These are phyloP conservation scores for Polymixis lichenea DNA, from an alignment of 2,888 invertebrate species.

Conservation along the genomic window DNA sequence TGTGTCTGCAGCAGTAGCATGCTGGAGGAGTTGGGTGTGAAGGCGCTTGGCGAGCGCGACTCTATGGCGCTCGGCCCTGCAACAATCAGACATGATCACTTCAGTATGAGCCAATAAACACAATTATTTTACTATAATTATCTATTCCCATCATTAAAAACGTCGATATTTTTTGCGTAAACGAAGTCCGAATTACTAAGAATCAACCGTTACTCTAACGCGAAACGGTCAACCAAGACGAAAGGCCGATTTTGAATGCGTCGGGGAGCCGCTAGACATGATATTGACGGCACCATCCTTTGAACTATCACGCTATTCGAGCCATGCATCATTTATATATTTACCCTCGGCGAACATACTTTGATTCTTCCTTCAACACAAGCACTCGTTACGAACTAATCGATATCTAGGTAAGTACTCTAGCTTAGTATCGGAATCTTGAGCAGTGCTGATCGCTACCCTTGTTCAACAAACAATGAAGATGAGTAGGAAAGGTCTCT, in stretches of 20 bases:
- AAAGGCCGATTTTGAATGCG: slow-evolving; percentile 78
- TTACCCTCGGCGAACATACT: slow-evolving; percentile 90
- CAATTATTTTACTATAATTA: slow-evolving; percentile 4
- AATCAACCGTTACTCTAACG: slow-evolving; percentile 38
- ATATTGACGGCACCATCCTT: slow-evolving; percentile 83
- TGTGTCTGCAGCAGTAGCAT: slow-evolving; percentile 98
- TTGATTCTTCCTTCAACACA: slow-evolving; percentile 87
- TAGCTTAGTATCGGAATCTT: slow-evolving; percentile 68
- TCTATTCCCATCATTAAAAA: slow-evolving; percentile 3
- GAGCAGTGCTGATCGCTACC: slow-evolving; percentile 78
- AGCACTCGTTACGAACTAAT: slow-evolving; percentile 84
- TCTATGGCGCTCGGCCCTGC: slow-evolving; percentile 90
- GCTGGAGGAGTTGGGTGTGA: slow-evolving; percentile 93
- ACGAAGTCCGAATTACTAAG: slow-evolving; percentile 24
- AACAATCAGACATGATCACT: slow-evolving; percentile 79
- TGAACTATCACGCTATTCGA: slow-evolving; percentile 91
- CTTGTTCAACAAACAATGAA: slow-evolving; percentile 80
- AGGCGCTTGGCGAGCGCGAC: slow-evolving; percentile 91
- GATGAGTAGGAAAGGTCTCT: slow-evolving; percentile 81
- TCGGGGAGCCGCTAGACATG: slow-evolving; percentile 75
- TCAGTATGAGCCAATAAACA: slow-evolving; percentile 45
- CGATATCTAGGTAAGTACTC: slow-evolving; percentile 78
- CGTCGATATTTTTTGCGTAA: slow-evolving; percentile 8
- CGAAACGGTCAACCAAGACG: slow-evolving; percentile 67
- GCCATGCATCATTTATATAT: slow-evolving; percentile 91